Evolutionary conservation across 2,797 vertebrate species (phyloP), one percentile per base, ranked within the genome.

Genomic region (Pristis pectinata): DNA sequence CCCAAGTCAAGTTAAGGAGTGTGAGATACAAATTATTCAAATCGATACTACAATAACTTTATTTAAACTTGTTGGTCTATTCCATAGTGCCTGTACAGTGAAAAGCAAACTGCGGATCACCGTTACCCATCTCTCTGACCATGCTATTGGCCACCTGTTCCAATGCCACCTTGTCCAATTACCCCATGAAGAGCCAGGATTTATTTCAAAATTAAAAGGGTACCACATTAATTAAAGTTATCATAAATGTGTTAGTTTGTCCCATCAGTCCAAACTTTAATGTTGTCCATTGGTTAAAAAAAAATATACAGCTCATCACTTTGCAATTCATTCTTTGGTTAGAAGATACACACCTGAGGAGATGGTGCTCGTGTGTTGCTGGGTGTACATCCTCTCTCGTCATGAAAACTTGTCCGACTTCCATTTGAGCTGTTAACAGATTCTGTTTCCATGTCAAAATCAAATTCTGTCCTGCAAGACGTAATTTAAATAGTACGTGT

Each of bases 401-500:
- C 96, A 56, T 97, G 97, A 53, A 96, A 96, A 95, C 95, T 96
- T 0, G 95, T 94, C 76, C 96, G 97, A 92, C 97, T 97, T 94
- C 96, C 97, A 64, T 97, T 96, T 0, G 97, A 97, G 95, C 97
- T 96, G 95, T 97, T 96, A 0, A 97, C 96, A 72, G 98, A 97
- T 95, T 98, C 98, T 0, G 98, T 98, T 96, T 99, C 98, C 98
- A 99, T 98, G 27, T 97, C 98, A 0, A 99, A 97, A 95, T 97
- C 97, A 94, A 99, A 97, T 93, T 98, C 97, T 13, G 96, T 97
- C 94, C 98, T 99, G 95, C 1, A 94, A 72, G 94, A 15, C 85
- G 13, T 19, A 24, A 13, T 24, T 74, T 49, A 93, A 93, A 49
- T n/a, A 67, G 1, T 49, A 83, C 24, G 24, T 44, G 44, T 8